Percentiles rank a stretch among this genome's conserved stretches.
phyloP scores from a whole-genome alignment of 2,888 invertebrate genomes.

The Caenorhabditis macrosperma region DNA sequence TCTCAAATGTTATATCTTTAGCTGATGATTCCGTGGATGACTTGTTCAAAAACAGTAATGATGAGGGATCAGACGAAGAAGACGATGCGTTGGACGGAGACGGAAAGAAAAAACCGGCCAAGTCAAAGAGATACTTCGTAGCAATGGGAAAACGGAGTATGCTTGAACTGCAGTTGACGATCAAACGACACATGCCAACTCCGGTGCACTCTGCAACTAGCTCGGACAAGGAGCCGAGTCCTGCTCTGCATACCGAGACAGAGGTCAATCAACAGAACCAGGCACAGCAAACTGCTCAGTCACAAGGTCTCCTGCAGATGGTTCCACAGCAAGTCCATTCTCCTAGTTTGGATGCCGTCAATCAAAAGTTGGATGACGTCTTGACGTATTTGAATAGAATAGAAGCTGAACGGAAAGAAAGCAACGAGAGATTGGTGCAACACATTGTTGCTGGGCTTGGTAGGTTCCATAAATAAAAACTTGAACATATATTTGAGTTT shows the following conservation, averaged over 20 bases:
- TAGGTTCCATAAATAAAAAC: background rate
- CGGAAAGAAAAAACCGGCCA: slow-evolving; percentile 11
- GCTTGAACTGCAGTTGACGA: slow-evolving; percentile 49
- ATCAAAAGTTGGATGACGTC: slow-evolving; percentile 33
- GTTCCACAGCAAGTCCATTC: background rate
- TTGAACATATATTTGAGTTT: background rate
- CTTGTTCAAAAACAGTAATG: slow-evolving; percentile 37
- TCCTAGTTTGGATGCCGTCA: slow-evolving; percentile 14
- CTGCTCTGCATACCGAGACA: slow-evolving; percentile 21
- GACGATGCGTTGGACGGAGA: slow-evolving; percentile 9
- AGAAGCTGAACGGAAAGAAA: slow-evolving; percentile 25
- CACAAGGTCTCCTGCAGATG: slow-evolving; percentile 23
- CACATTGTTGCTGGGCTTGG: slow-evolving; percentile 25
- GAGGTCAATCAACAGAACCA: background rate
- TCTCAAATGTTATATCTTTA: background rate
- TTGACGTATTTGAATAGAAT: slow-evolving; percentile 5
- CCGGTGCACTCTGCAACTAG: background rate
- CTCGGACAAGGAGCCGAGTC: slow-evolving; percentile 21
- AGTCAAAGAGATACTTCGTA: slow-evolving; percentile 42
- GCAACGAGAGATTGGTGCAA: slow-evolving; percentile 17
- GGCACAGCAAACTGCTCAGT: no score
- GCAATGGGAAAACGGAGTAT: slow-evolving; percentile 56
- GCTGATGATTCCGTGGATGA: slow-evolving; percentile 36
- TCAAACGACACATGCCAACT: slow-evolving; percentile 22
- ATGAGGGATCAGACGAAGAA: slow-evolving; percentile 15